Percentiles rank a stretch among this genome's conserved stretches.
Conservation (phyloP, 2,888 invertebrate genomes). For the Lochmaea crataegi region DNA sequence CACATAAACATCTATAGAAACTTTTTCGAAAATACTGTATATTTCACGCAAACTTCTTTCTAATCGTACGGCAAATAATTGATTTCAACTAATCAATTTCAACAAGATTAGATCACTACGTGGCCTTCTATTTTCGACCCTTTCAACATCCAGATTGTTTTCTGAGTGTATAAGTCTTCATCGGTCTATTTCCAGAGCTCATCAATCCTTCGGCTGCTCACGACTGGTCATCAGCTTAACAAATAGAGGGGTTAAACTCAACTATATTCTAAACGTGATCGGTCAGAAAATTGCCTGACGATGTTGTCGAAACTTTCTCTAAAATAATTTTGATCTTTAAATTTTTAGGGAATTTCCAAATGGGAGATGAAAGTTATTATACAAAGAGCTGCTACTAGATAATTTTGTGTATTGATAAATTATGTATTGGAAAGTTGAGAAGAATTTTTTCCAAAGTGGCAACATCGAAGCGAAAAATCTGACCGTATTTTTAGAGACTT, state of each 20-base stretch:
- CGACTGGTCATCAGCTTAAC: conserved; percentile 41
- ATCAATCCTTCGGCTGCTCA: conserved; percentile 39
- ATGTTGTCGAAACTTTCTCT: background rate
- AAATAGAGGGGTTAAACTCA: conserved; percentile 35
- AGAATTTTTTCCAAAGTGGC: background rate
- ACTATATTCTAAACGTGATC: background rate
- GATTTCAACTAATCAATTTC: conserved; percentile 21
- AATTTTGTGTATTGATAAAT: background rate
- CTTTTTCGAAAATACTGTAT: no score
- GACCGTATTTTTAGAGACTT: background rate
- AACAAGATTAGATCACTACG: conserved; percentile 21
- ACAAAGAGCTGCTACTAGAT: no score
- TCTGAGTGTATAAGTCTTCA: conserved; percentile 29
- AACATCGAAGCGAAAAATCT: background rate
- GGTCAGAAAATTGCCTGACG: background rate
- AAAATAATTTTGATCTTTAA: background rate
- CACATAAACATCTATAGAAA: no score
- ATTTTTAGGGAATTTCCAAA: background rate
- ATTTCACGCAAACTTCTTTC: background rate
- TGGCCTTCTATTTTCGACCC: background rate
- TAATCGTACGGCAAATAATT: background rate
- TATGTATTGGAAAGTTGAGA: background rate
- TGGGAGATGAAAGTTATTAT: no score
- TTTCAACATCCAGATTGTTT: conserved; percentile 28
- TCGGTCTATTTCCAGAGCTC: conserved; percentile 26